These are phyloP conservation scores for Eupithecia exiguata DNA, from an alignment of 2,888 invertebrate species.

Conservation along the genomic window DNA sequence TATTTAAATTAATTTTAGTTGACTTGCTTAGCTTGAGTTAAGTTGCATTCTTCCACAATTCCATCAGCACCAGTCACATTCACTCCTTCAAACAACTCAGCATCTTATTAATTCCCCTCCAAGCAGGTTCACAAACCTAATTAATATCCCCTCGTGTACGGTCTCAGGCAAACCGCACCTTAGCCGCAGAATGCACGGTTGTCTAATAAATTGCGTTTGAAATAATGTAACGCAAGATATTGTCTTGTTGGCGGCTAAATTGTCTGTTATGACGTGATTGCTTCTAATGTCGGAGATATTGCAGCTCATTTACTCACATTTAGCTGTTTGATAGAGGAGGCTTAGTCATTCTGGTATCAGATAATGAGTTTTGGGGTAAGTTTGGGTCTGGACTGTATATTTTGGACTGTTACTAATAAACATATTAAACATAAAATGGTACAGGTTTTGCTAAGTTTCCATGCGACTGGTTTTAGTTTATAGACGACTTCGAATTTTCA, in stretches of 20 bases:
- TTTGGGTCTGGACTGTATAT: not conserved
- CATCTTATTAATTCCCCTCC: not conserved
- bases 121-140: conserved; percentile 1
- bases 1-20: too few relatives aligned
- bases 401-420: not conserved
- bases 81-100: not conserved
- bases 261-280: conserved; percentile 43
- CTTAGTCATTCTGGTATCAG: conserved; percentile 2
- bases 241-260: conserved; percentile 44
- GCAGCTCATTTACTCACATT: conserved; percentile 28
- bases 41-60: not conserved
- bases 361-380: conserved; percentile 4
- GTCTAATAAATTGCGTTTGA: conserved; percentile 77
- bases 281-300: conserved; percentile 32
- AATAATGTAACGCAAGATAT: conserved; percentile 68
- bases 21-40: too few relatives aligned
- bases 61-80: not conserved
- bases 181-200: conserved; percentile 62
- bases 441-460: not conserved
- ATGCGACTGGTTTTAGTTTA: not conserved
- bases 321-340: conserved; percentile 1
- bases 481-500: too few relatives aligned
- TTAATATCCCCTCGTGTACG: conserved; percentile 11
- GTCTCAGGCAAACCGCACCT: conserved; percentile 26
- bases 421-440: not conserved